Conservation (phyloP, 2,888 invertebrate genomes). For the Acleris laterana region DNA sequence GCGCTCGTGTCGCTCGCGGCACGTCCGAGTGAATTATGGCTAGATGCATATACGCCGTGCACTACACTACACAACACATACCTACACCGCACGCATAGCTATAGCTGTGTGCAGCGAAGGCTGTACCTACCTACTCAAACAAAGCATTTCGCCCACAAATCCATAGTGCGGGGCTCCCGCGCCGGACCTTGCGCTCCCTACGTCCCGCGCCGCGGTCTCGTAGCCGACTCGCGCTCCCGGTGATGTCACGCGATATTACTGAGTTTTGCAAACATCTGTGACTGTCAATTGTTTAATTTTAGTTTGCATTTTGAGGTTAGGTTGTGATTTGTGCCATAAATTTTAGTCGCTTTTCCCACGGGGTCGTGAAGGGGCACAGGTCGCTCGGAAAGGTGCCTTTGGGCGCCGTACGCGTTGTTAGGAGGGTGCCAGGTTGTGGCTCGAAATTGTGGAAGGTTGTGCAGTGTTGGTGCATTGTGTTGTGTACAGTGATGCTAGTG, state of each 20-base stretch:
- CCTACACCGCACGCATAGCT: constrained; percentile 70
- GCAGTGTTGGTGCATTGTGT: constrained; percentile 34
- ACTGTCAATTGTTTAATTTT: constrained; percentile 67
- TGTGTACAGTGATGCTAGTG: constrained; percentile 35
- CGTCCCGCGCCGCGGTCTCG: constrained; percentile 53
- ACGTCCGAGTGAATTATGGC: constrained; percentile 69
- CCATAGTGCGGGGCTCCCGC: constrained; percentile 64
- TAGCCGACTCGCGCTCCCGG: constrained; percentile 51
- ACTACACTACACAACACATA: constrained; percentile 66
- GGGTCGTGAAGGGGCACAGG: constrained; percentile 21
- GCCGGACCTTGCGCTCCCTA: constrained; percentile 66
- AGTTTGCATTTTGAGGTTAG: constrained; percentile 80
- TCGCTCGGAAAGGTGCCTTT: constrained; percentile 22
- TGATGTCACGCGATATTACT: constrained; percentile 65
- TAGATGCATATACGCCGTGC: constrained; percentile 68
- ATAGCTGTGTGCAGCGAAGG: constrained; percentile 76
- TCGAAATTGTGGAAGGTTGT: constrained; percentile 12
- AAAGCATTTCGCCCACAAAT: constrained; percentile 80
- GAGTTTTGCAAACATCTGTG: constrained; percentile 73
- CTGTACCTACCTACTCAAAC: constrained; percentile 80
- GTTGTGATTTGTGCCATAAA: constrained; percentile 62
- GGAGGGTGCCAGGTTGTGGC: constrained; percentile 2
- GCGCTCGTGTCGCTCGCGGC: constrained; percentile 55
- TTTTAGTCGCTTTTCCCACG: constrained; percentile 43
- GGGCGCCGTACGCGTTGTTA: background rate